A percentile compares a stretch with the other conserved stretches of the same genome.
Conservation (phyloP, 2,888 invertebrate species). For the Lasius platythorax region DNA sequence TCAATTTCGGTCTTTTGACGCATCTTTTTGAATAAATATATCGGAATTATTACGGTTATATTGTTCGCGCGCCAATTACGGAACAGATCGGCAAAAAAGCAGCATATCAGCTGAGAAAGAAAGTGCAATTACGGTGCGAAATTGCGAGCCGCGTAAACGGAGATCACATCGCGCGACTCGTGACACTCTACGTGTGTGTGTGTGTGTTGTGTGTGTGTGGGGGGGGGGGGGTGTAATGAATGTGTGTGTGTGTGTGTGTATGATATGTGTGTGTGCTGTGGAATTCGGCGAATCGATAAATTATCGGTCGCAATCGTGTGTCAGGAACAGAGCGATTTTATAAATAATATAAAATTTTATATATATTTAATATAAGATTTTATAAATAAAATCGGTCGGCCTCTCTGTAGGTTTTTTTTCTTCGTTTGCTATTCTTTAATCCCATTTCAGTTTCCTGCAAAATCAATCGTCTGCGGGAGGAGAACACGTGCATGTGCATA, state of each 20-base stretch:
- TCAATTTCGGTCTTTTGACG: not conserved
- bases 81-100: not conserved
- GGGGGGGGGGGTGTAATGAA: too few relatives aligned
- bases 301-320: not conserved
- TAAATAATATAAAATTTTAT: not conserved
- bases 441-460: not conserved
- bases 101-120: not conserved
- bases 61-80: not conserved
- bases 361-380: too few relatives aligned
- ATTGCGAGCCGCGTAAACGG: not conserved
- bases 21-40: not conserved
- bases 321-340: not conserved
- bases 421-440: not conserved
- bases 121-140: not conserved
- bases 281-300: not conserved
- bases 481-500: not conserved
- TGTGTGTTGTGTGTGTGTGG: not conserved
- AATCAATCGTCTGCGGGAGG: not conserved
- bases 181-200: not conserved
- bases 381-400: not conserved
- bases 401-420: not conserved
- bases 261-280: not conserved
- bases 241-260: not conserved
- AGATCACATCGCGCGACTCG: not conserved
- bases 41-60: not conserved